Conservation (phyloP, 2,888 invertebrate genomes). For the Seira sanloemensis region DNA sequence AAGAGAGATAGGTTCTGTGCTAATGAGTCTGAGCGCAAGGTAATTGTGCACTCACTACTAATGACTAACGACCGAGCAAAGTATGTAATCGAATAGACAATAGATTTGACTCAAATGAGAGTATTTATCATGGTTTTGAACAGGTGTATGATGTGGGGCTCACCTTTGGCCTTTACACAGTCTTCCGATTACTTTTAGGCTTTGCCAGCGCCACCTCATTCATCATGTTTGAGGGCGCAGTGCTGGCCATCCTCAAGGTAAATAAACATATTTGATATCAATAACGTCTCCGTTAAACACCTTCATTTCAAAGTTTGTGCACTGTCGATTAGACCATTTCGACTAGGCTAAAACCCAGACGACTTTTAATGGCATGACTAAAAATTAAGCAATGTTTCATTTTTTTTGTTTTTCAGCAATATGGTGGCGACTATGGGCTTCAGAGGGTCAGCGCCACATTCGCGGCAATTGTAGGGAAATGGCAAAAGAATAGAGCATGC, state of each 20-base stretch:
- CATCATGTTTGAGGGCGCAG: slow-evolving; percentile 88
- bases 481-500: too few species aligned
- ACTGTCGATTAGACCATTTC: too few species aligned
- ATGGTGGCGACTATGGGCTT: slow-evolving; percentile 84
- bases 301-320: too few species aligned
- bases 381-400: too few species aligned
- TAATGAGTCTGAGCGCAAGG: slow-evolving; percentile 62
- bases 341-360: too few species aligned
- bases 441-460: slow-evolving; percentile 86
- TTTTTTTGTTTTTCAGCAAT: slow-evolving; percentile 69
- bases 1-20: slow-evolving; percentile 60
- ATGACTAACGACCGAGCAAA: too few species aligned
- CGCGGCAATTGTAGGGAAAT: slow-evolving; percentile 80
- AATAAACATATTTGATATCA: too few species aligned
- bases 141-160: slow-evolving; percentile 78
- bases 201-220: slow-evolving; percentile 79
- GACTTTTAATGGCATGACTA: too few species aligned
- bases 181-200: slow-evolving; percentile 76
- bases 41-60: slow-evolving; percentile 76
- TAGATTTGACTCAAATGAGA: too few species aligned
- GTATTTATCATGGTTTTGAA: too few species aligned
- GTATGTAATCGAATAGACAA: too few species aligned
- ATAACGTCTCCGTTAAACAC: too few species aligned
- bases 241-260: slow-evolving; percentile 82
- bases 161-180: slow-evolving; percentile 84